Percentiles rank a stretch among this genome's conserved stretches.
These are phyloP conservation scores for Philotrypesis tridentata DNA, from an alignment of 1,140 invertebrate genomes.

Conservation along the genomic window DNA sequence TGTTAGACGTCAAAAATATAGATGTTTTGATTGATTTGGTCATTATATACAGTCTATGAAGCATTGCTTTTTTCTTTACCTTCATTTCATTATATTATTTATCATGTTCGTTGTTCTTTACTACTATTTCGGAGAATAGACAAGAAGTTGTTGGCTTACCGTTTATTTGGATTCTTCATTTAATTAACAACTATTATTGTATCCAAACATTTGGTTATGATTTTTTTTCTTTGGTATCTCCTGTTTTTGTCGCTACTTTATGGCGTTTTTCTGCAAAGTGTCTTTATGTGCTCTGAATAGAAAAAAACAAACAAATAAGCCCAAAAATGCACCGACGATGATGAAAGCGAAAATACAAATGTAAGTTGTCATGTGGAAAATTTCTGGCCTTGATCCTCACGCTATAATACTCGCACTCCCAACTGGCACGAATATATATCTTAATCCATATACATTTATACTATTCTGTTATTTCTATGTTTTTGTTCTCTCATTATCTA, in stretches of 20 bases:
- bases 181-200: background rate
- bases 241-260: constrained; percentile 35
- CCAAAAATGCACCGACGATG: constrained; percentile 63
- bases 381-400: constrained; percentile 66
- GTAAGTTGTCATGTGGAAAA: constrained; percentile 71
- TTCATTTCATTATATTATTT: background rate
- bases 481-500: constrained; percentile 14
- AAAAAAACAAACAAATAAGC: constrained; percentile 34
- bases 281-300: constrained; percentile 44
- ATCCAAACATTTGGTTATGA: constrained; percentile 13
- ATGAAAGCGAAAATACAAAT: constrained; percentile 66
- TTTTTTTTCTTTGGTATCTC: constrained; percentile 5
- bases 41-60: background rate
- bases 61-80: background rate
- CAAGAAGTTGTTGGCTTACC: background rate
- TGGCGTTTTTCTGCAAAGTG: constrained; percentile 41
- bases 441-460: constrained; percentile 44
- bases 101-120: background rate
- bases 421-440: constrained; percentile 71
- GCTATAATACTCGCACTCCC: constrained; percentile 66
- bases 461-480: constrained; percentile 16
- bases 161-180: background rate
- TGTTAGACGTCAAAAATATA: constrained; percentile 25
- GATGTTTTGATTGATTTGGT: constrained; percentile 3
- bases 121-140: background rate